Evolutionary conservation across 2,797 vertebrate species (phyloP).

Genomic region (Lemur catta): DNA sequence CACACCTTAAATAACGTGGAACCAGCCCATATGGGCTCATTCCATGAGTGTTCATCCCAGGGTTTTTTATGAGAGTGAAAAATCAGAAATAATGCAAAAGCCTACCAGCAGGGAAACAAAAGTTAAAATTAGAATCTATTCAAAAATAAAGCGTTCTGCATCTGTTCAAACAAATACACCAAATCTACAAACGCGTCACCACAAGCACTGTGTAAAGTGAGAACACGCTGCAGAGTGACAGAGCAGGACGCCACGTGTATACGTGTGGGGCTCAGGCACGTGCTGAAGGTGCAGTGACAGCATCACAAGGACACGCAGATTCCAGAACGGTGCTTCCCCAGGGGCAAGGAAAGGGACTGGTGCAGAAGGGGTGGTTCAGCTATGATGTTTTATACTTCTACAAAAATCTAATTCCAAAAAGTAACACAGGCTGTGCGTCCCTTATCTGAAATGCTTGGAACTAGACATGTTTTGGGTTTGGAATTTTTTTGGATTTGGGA

Average conservation of each 20-base stretch:
- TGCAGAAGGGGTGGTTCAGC: too few species aligned
- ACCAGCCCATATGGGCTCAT: too few species aligned
- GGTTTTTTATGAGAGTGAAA: too few species aligned
- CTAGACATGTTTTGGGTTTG: not conserved
- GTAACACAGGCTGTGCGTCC: not conserved
- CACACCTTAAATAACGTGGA: not conserved
- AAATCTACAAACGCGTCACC: not conserved
- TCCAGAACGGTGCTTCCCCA: not conserved
- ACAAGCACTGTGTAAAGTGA: fast-evolving
- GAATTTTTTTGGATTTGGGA: not conserved
- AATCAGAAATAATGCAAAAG: not conserved
- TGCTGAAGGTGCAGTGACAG: not conserved
- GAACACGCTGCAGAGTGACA: fast-evolving
- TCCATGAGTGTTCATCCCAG: not conserved
- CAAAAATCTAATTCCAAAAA: not conserved
- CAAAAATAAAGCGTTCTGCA: not conserved
- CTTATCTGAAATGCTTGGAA: not conserved
- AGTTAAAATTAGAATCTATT: too few species aligned
- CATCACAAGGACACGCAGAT: not conserved
- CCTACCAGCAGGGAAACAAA: not conserved
- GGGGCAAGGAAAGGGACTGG: too few species aligned
- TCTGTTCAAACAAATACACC: not conserved
- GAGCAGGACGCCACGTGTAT: fast-evolving
- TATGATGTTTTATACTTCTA: not conserved
- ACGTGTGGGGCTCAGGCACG: not conserved